A percentile compares a stretch with the other conserved stretches of the same genome.
These are phyloP conservation scores for Coracias cyanogaster DNA, from an alignment of 2,797 vertebrate species.

Conservation along the genomic window DNA sequence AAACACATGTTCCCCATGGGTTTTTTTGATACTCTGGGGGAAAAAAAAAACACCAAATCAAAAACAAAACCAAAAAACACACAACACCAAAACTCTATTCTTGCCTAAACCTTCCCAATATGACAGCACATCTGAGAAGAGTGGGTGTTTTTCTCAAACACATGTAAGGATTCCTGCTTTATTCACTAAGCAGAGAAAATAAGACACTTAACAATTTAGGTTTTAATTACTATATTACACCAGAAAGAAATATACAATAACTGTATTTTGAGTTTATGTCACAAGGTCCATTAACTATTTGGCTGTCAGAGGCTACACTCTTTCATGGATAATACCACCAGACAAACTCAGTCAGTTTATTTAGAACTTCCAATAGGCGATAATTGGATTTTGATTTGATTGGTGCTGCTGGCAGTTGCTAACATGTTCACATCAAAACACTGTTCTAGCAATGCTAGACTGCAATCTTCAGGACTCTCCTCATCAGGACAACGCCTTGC, in stretches of 20 bases:
- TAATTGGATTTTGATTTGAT: not conserved
- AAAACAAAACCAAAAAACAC: no score
- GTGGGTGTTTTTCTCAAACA: not conserved
- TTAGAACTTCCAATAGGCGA: not conserved
- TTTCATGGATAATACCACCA: not conserved
- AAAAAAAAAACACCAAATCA: not conserved
- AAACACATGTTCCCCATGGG: conserved; percentile 57
- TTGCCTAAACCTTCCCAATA: conserved; percentile 29
- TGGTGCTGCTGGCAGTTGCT: not conserved
- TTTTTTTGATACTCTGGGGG: conserved; percentile 44
- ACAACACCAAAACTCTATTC: not conserved
- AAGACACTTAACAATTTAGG: not conserved
- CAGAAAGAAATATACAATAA: not conserved
- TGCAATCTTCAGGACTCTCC: not conserved
- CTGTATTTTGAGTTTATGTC: not conserved
- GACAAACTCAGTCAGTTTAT: not conserved
- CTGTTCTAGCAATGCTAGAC: not conserved
- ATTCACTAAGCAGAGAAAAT: not conserved
- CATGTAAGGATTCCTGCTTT: not conserved
- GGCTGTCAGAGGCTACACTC: not conserved
- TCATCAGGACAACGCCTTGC: not conserved
- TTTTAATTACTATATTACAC: not conserved
- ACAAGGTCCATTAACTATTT: not conserved
- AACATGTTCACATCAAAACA: not conserved
- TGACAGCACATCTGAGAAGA: conserved; percentile 16